Percentiles rank a stretch among this genome's conserved stretches.
These are phyloP conservation scores for Limnothrissa miodon DNA, from an alignment of 2,113 vertebrate species.

Conservation along the genomic window DNA sequence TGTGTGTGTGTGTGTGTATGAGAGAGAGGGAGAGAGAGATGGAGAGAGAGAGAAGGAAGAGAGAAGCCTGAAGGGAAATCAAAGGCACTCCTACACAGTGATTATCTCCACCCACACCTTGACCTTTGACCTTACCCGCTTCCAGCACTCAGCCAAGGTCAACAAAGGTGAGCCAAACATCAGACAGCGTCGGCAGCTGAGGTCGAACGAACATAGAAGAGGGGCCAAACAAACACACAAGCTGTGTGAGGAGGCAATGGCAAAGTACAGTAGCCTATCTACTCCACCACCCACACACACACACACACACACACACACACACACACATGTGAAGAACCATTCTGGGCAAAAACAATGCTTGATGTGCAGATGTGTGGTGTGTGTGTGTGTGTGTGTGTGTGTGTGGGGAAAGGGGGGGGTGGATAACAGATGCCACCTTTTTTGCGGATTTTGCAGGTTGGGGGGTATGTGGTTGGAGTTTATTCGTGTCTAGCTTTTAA, in stretches of 20 bases:
- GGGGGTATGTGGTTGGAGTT: too few species aligned
- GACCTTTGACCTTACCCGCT: background rate
- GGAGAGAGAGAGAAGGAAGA: background rate
- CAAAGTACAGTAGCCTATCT: background rate
- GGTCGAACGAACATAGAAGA: background rate
- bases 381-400: too few species aligned
- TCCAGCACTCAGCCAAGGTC: background rate
- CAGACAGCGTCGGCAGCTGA: background rate
- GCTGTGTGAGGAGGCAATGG: background rate
- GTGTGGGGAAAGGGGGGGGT: too few species aligned
- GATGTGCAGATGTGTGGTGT: too few species aligned
- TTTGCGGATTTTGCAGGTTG: too few species aligned
- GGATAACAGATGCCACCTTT: too few species aligned
- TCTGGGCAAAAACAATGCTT: background rate
- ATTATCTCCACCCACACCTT: background rate
- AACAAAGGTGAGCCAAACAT: background rate
- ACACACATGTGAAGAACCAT: too few species aligned
- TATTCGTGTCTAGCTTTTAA: too few species aligned
- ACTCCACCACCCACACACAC: too few species aligned
- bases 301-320: too few species aligned
- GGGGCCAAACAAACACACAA: background rate
- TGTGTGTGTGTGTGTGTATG: too few species aligned
- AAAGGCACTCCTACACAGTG: background rate
- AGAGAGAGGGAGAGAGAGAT: background rate
- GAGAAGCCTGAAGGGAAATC: background rate